phyloP scores from a whole-genome alignment of 2,888 invertebrate species.

The Hemithea aestivaria region DNA sequence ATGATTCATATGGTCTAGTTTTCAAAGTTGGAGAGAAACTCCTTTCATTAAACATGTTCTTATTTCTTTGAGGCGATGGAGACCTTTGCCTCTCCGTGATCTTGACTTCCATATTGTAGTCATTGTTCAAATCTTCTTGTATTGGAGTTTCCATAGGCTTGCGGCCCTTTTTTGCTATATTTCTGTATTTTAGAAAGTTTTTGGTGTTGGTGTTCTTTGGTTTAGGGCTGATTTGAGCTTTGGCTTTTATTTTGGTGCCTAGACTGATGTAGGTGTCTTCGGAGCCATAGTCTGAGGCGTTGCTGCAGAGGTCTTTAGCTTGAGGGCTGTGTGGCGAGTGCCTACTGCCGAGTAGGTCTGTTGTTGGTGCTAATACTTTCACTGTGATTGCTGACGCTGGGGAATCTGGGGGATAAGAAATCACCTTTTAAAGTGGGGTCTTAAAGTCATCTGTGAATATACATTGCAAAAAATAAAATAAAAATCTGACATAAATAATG shows the following conservation, averaged over 20 bases:
- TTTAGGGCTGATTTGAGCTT: slow-evolving; percentile 60
- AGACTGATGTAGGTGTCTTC: slow-evolving; percentile 73
- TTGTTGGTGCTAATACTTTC: slow-evolving; percentile 62
- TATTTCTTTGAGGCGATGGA: slow-evolving; percentile 47
- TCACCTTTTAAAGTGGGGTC: no score
- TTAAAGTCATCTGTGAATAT: no score
- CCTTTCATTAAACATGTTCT: slow-evolving; percentile 40
- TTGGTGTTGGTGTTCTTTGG: slow-evolving; percentile 50
- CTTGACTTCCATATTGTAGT: slow-evolving; percentile 63
- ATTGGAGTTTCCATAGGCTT: slow-evolving; percentile 49
- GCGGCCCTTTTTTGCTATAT: slow-evolving; percentile 50
- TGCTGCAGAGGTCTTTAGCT: slow-evolving; percentile 54
- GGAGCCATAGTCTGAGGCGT: slow-evolving; percentile 70
- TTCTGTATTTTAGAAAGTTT: slow-evolving; percentile 58
- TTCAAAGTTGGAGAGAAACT: slow-evolving; percentile 52
- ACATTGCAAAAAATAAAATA: slow-evolving; percentile 22
- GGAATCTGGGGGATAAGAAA: slow-evolving; percentile 37
- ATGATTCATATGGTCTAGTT: slow-evolving; percentile 54
- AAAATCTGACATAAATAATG: no score
- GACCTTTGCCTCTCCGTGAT: slow-evolving; percentile 49
- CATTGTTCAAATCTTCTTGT: slow-evolving; percentile 40
- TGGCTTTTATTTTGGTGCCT: slow-evolving; percentile 74
- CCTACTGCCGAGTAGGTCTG: slow-evolving; percentile 49
- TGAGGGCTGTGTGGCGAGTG: slow-evolving; percentile 35
- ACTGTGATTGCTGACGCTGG: slow-evolving; percentile 43